Evolutionary conservation across 1,140 invertebrate species (phyloP).

Genomic region (Choristoneura fumiferana): DNA sequence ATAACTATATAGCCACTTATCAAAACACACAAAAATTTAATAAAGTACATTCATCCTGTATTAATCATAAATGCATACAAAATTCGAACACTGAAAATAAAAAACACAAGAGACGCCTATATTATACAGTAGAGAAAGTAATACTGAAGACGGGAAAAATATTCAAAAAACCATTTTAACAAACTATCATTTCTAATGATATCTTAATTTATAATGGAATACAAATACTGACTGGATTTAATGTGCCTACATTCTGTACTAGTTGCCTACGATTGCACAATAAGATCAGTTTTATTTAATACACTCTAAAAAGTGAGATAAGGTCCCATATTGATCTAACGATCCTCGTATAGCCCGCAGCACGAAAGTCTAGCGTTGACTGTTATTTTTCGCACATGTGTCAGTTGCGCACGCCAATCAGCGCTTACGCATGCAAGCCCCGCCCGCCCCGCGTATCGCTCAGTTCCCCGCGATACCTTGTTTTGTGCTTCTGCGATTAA

Average conservation of each 20-base stretch:
- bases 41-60: not conserved
- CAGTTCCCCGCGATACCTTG: too few species aligned
- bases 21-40: constrained; percentile 14
- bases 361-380: too few species aligned
- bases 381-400: too few species aligned
- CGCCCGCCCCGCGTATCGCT: too few species aligned
- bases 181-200: constrained; percentile 11
- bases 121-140: constrained; percentile 10
- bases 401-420: too few species aligned
- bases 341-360: too few species aligned
- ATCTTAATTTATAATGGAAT: constrained; percentile 12
- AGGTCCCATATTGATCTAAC: too few species aligned
- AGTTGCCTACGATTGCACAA: not conserved
- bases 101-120: not conserved
- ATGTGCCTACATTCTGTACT: not conserved
- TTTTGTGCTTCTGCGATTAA: too few species aligned
- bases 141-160: constrained; percentile 9
- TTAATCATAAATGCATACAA: constrained; percentile 12
- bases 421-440: too few species aligned
- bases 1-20: constrained; percentile 10
- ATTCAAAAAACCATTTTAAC: constrained; percentile 12
- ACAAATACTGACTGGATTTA: constrained; percentile 3
- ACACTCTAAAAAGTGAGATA: too few species aligned
- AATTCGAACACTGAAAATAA: constrained; percentile 11
- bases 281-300: too few species aligned